A percentile compares a stretch with the other conserved stretches of the same genome.
phyloP scores from a whole-genome alignment of 2,888 invertebrate species.

The Sinopyrophorus schimmeli region DNA sequence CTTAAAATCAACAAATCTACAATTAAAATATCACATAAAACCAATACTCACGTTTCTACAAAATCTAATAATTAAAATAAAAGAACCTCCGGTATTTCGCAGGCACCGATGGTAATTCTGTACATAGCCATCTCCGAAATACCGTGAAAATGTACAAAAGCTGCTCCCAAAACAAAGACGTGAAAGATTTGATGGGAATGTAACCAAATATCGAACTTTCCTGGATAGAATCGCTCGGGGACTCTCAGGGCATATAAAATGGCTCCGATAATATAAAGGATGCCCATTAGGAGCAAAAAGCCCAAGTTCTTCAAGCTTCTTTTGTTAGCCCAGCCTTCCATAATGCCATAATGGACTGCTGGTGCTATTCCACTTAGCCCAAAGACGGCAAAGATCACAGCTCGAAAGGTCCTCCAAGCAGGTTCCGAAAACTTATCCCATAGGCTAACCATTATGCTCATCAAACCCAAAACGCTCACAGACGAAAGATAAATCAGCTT shows the following conservation, averaged over 20 bases:
- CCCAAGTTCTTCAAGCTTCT: conserved; percentile 89
- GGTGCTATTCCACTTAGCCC: conserved; percentile 97
- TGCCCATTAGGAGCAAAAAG: conserved; percentile 54
- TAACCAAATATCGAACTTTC: conserved; percentile 97
- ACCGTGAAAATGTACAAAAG: conserved; percentile 98
- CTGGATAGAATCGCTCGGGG: conserved; percentile 97
- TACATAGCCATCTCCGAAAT: conserved; percentile 97
- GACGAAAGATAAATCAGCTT: conserved; percentile 86
- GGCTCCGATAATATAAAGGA: conserved; percentile 94
- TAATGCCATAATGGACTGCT: conserved; percentile 92
- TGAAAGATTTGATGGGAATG: conserved; percentile 99
- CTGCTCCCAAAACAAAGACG: conserved; percentile 94
- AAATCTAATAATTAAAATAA: too few species aligned
- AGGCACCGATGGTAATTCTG: conserved; percentile 85
- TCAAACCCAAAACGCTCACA: conserved; percentile 88
- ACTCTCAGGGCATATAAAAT: conserved; percentile 94
- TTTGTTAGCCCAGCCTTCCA: conserved; percentile 94
- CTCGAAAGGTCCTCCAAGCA: conserved; percentile 85
- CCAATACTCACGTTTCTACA: too few species aligned
- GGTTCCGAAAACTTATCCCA: conserved; percentile 98
- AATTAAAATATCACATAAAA: too few species aligned
- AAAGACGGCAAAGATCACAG: conserved; percentile 95
- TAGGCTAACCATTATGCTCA: conserved; percentile 87
- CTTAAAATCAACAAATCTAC: too few species aligned
- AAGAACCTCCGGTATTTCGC: conserved; percentile 58